These are phyloP conservation scores for Euphonia xanthogaster DNA, from an alignment of 2,797 vertebrate genomes.

Conservation along the genomic window DNA sequence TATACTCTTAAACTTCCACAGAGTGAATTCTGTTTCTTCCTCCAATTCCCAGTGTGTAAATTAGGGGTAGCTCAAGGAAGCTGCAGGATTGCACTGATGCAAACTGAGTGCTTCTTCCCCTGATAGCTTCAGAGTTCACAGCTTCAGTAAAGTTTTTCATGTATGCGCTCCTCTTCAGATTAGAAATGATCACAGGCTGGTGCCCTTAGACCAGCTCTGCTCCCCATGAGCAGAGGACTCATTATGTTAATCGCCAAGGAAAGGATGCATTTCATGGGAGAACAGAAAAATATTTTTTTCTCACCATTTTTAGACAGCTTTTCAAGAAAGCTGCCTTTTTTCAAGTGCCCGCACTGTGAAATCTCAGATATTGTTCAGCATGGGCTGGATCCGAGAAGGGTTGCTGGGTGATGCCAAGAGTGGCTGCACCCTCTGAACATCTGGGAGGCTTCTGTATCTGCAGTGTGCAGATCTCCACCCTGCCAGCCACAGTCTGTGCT, in stretches of 20 bases:
- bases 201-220: background rate
- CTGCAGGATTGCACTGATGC: background rate
- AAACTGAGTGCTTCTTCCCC: background rate
- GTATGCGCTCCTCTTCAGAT: background rate
- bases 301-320: background rate
- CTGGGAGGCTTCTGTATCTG: background rate
- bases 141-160: background rate
- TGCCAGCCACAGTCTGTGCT: background rate
- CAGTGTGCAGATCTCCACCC: background rate
- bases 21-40: background rate
- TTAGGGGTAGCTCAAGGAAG: background rate
- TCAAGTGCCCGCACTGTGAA: background rate
- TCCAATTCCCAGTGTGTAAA: constrained; percentile 49
- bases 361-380: background rate
- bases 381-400: background rate
- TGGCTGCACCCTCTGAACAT: background rate
- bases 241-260: background rate
- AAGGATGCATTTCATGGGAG: background rate
- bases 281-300: background rate
- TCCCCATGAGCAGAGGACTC: background rate
- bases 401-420: background rate
- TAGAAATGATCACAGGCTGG: background rate
- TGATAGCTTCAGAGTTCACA: background rate
- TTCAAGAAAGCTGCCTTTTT: background rate
- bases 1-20: constrained; percentile 40